Evolutionary conservation across 2,797 vertebrate genomes (phyloP).

Genomic region (Propithecus deckenii): DNA sequence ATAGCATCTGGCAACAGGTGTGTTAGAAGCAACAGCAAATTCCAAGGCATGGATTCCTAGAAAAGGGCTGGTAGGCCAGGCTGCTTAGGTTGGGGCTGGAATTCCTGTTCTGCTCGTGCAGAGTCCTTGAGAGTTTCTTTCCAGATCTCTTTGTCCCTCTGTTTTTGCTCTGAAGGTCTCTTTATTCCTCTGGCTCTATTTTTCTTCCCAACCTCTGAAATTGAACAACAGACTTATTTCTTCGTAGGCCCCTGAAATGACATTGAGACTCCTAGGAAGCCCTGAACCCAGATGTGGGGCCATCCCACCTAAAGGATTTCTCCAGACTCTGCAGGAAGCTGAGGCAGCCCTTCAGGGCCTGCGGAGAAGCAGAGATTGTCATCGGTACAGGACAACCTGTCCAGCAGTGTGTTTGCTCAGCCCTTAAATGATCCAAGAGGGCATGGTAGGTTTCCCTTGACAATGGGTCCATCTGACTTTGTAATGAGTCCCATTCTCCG

Average conservation of each 20-base stretch:
- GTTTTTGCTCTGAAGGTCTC: background rate
- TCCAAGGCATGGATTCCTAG: background rate
- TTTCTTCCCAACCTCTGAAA: background rate
- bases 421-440: background rate
- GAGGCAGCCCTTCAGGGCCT: conserved; percentile 8
- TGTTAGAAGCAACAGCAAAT: background rate
- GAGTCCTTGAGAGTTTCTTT: accelerated
- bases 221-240: conserved; percentile 76
- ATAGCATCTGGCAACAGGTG: background rate
- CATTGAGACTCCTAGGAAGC: background rate
- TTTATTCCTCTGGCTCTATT: background rate
- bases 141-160: background rate
- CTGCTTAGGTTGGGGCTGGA: accelerated
- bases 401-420: conserved; percentile 5
- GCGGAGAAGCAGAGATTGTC: conserved; percentile 53
- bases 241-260: background rate
- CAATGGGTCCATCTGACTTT: background rate
- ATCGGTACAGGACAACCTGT: conserved; percentile 11
- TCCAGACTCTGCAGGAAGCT: background rate
- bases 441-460: background rate
- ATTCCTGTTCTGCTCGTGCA: background rate
- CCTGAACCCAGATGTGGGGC: background rate
- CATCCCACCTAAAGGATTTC: conserved; percentile 9
- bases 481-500: background rate
- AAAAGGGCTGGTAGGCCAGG: background rate